Base-by-base conservation (phyloP, 2,888 invertebrate genomes). In the Volucella bombylans region DNA sequence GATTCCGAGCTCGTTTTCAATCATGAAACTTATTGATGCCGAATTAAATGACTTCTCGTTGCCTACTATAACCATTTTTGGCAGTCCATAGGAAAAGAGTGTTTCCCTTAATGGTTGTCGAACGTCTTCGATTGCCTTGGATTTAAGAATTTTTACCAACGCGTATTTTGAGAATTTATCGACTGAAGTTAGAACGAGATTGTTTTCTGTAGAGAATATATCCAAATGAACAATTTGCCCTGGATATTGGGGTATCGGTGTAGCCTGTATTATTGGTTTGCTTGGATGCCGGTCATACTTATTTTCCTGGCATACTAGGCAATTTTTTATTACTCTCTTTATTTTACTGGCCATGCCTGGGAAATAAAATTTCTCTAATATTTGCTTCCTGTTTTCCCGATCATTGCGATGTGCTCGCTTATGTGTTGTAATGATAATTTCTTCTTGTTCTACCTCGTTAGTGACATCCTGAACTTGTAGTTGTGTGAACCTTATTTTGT, bases 1-100 rank as follows among this genome's bases (percentile, higher is more conserved):
- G 1, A 72, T 59, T 38, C 39, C 39, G 12, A 76, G 23, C 6
- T 45, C 39, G 11, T 52, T 54, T 57, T 65, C 65, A n/a, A 67
- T 52, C 43, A 76, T 45, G n/a, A 52, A 59, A 23, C 47, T 55
- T 71, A 23, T 23, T 23, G 18, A 23, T 23, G 18, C 18, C 18
- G 18, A 23, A 23, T 23, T 23, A 3, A 47, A 47, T 47, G 47
- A 47, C n/a, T 47, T 47, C n/a, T n/a, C 47, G 3, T 47, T 47
- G 3, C 2, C 47, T 47, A 47, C n/a, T 47, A 9, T 47, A 12
- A 47, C 47, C 47, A 47, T 47, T 47, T 47, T n/a, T 11, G 47
- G 47, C n/a, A 47, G n/a, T 47, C 47, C 47, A 47, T n/a, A 47
- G 47, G 47, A 47, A 47, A 47, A 12, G 47, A 47, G 47, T 47